phyloP scores from a whole-genome alignment of 2,113 vertebrate genomes.

The Leucoraja erinaceus region DNA sequence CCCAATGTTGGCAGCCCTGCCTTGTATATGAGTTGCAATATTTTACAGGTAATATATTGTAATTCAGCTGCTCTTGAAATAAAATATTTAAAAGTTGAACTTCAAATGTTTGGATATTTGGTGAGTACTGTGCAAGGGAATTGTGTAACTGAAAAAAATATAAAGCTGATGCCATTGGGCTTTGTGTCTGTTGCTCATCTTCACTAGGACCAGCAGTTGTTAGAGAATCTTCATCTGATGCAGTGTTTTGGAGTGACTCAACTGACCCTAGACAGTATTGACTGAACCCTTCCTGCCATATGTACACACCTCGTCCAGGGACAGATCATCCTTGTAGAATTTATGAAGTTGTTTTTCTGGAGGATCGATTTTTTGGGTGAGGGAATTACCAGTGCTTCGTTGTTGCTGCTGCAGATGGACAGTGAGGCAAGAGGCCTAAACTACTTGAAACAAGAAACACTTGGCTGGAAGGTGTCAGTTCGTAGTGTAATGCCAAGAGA shows the following conservation, averaged over 20 bases:
- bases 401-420: background rate
- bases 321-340: background rate
- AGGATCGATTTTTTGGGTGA: background rate
- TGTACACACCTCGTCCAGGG: too few relatives aligned
- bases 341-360: background rate
- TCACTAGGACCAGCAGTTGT: background rate
- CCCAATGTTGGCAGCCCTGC: too few relatives aligned
- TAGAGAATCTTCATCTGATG: background rate
- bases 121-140: background rate
- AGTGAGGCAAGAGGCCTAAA: background rate
- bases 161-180: background rate
- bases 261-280: background rate
- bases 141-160: too few relatives aligned
- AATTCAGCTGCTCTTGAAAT: background rate
- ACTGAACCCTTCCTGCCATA: background rate
- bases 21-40: background rate
- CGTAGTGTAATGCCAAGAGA: background rate
- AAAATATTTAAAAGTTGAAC: constrained; percentile 13
- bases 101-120: background rate
- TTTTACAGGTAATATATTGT: background rate
- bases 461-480: background rate
- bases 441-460: background rate
- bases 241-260: background rate
- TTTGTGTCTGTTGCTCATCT: background rate
- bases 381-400: background rate